Evolutionary conservation across 2,113 vertebrate species (phyloP), one percentile per base, ranked within the genome.

Genomic region (Cinclus mexicanus): DNA sequence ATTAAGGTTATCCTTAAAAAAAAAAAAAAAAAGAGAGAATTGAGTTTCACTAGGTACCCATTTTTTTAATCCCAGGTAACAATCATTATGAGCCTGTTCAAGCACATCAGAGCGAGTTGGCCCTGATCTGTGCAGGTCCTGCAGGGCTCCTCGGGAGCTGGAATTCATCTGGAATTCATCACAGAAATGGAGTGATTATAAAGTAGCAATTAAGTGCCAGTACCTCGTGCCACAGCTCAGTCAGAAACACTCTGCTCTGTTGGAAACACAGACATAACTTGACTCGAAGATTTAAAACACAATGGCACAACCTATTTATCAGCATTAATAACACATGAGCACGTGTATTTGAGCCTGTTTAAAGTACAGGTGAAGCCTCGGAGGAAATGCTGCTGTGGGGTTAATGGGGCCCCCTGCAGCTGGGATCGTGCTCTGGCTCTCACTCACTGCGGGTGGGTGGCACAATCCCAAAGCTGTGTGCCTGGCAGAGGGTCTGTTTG

Each of bases 11-110:
- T 31, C 35, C 35, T 37, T 37, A 37, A 37, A 37, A 37, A 37
- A 37, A 37, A 37, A 37, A 37, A 37, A 37, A 37, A 37, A 37
- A 37, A 83, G 83, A 83, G 31, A 87, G 85, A 92, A 90, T 87
- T 83, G 53, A 39, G 3, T 83, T 92, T 83, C 87, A 26, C 71
- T 78, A 93, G 92, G 94, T 90, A 83, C 75, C 85, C 92, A 9
- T 77, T 86, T 70, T 12, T 87, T 94, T 83, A 95, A 88, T 85
- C 82, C 93, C 60, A 85, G 81, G 91, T 80, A 94, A 25, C 29
- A 8, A 64, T 77, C 83, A 33, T 65, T 70, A 55, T 19, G 70
- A 87, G 74, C 75, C 82, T 81, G 71, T 85, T 89, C 74, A 79
- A 59, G 55, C 83, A 69, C 57, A 89, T 87, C 74, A 82, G 74